phyloP scores from a whole-genome alignment of 2,888 invertebrate genomes.

The Sepiola atlantica region DNA sequence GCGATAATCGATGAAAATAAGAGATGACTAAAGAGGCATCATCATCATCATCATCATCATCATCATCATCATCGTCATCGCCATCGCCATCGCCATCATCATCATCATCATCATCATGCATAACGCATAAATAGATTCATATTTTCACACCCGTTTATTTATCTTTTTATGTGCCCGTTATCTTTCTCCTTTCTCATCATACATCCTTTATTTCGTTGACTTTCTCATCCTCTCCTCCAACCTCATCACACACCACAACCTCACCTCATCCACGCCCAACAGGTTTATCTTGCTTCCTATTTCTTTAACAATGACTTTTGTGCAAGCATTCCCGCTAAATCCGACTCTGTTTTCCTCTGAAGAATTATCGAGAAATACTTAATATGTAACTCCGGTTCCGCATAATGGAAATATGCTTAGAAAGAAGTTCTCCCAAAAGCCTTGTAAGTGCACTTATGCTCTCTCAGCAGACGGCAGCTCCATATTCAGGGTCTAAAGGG shows the following conservation, averaged over 20 bases:
- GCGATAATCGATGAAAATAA: no score
- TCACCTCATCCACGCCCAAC: not conserved
- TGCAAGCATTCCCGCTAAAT: not conserved
- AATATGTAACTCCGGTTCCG: conserved; percentile 15
- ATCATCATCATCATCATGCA: no score
- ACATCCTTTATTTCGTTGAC: not conserved
- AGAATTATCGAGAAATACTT: conserved; percentile 32
- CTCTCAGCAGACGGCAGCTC: conserved; percentile 10
- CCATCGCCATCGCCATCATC: no score
- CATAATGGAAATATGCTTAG: not conserved
- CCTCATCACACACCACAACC: not conserved
- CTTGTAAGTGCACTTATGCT: conserved; percentile 32
- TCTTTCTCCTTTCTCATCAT: not conserved
- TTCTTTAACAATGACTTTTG: conserved; percentile 32
- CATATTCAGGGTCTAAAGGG: conserved; percentile 9
- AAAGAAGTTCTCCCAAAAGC: conserved; percentile 23
- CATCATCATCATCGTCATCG: no score
- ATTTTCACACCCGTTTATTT: not conserved
- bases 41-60: no score
- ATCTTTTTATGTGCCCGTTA: not conserved
- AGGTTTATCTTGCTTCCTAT: not conserved
- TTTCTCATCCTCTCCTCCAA: not conserved
- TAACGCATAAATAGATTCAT: no score
- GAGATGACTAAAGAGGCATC: no score
- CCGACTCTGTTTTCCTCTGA: conserved; percentile 13